phyloP scores from a whole-genome alignment of 2,113 vertebrate species.

The Antigone vipio region DNA sequence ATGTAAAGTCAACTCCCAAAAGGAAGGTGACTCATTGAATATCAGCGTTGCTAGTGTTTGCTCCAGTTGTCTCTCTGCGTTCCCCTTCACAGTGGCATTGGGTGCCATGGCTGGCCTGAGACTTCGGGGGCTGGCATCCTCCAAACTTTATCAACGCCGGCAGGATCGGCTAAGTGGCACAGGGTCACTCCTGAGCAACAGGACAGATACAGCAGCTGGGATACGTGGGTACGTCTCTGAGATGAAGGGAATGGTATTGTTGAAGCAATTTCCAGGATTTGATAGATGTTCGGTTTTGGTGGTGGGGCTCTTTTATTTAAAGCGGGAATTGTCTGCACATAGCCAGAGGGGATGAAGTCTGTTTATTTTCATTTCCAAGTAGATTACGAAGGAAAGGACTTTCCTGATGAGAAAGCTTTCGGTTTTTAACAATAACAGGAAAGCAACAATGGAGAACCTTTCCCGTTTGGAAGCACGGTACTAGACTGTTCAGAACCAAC shows the following conservation, averaged over 20 bases:
- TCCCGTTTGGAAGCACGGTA: not conserved
- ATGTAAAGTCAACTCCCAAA: not conserved
- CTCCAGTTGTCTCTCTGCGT: not conserved
- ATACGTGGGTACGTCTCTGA: slow-evolving; percentile 47
- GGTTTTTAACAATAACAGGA: slow-evolving; percentile 69
- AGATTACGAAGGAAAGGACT: not conserved
- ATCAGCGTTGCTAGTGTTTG: not conserved
- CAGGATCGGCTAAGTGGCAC: slow-evolving; percentile 56
- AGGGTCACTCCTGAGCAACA: not conserved
- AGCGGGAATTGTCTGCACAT: not conserved
- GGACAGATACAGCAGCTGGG: not conserved
- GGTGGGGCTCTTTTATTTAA: not conserved
- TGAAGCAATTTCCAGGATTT: not conserved
- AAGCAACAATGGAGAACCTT: slow-evolving; percentile 13
- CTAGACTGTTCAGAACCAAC: not conserved
- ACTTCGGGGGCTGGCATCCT: slow-evolving; percentile 58
- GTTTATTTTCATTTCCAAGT: slow-evolving; percentile 16
- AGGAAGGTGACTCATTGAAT: slow-evolving; percentile 57
- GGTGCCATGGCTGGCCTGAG: slow-evolving; percentile 58
- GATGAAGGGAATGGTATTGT: not conserved
- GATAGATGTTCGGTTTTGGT: not conserved
- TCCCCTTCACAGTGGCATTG: not conserved
- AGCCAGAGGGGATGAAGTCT: not conserved
- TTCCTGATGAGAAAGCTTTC: slow-evolving; percentile 26
- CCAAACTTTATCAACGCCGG: slow-evolving; percentile 65